phyloP scores from a whole-genome alignment of 2,888 invertebrate genomes.

The Acronicta alni region DNA sequence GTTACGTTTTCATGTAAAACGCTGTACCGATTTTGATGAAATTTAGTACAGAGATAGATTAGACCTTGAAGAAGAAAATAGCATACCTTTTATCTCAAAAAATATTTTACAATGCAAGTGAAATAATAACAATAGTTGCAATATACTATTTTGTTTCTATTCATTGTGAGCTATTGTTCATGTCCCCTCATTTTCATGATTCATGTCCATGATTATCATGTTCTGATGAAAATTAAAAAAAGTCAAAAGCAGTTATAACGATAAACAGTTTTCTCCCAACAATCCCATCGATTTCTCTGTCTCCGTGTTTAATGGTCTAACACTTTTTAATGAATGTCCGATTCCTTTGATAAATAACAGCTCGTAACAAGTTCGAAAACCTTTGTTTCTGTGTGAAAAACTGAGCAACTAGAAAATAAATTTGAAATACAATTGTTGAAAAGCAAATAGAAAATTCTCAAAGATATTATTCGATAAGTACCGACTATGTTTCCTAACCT shows the following conservation, averaged over 20 bases:
- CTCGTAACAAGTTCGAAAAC: conserved; percentile 2
- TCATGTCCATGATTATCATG: no score
- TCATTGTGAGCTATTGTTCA: no score
- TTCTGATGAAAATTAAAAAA: not conserved
- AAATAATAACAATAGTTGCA: no score
- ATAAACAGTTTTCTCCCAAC: conserved; percentile 1
- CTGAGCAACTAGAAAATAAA: conserved; percentile 3
- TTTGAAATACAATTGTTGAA: conserved; percentile 11
- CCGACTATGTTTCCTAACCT: conserved; percentile 31
- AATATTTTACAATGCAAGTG: no score
- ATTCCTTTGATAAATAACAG: conserved; percentile 18
- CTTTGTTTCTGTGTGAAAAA: conserved; percentile 11
- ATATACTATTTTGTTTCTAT: no score
- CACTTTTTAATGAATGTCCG: conserved; percentile 15
- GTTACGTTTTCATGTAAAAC: no score
- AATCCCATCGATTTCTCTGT: not conserved
- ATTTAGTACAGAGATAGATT: no score
- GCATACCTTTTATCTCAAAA: no score
- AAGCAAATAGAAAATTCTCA: conserved; percentile 11
- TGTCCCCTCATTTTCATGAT: no score
- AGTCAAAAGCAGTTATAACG: not conserved
- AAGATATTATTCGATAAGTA: conserved; percentile 7
- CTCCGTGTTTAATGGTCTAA: conserved; percentile 4
- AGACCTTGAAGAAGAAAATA: no score
- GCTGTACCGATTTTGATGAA: no score